These are phyloP conservation scores for Phataginus tricuspis DNA, from an alignment of 2,797 vertebrate species.

Conservation along the genomic window DNA sequence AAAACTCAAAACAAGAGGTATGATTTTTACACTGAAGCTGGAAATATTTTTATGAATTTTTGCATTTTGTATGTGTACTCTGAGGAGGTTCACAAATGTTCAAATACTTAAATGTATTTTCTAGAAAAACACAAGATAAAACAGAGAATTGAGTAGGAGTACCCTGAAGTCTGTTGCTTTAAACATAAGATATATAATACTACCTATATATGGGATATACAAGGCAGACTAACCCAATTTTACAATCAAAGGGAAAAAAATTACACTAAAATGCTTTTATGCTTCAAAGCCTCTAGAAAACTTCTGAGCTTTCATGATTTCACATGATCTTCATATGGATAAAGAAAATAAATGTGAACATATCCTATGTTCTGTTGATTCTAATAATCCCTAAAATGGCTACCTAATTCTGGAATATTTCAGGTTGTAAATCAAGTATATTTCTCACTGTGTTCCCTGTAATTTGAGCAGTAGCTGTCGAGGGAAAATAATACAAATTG, in stretches of 20 bases:
- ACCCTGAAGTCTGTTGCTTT: not conserved
- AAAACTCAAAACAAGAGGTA: not conserved
- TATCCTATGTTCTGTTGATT: not conserved
- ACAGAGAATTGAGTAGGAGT: not conserved
- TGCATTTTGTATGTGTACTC: not conserved
- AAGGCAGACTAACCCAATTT: not conserved
- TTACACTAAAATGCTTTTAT: not conserved
- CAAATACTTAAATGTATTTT: not conserved
- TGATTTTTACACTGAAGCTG: not conserved
- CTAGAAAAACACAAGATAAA: not conserved
- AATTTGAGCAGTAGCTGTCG: not conserved
- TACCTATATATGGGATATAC: not conserved
- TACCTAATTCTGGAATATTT: constrained; percentile 28
- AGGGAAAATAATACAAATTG: not conserved
- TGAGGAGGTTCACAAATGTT: not conserved
- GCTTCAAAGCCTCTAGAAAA: not conserved
- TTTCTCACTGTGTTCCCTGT: not conserved
- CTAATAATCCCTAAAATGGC: not conserved
- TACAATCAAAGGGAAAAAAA: not conserved
- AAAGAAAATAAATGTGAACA: not conserved
- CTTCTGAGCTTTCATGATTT: not conserved
- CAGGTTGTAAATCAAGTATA: not conserved
- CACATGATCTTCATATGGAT: not conserved
- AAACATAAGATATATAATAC: not conserved
- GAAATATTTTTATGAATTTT: constrained; percentile 50